phyloP scores from a whole-genome alignment of 2,113 vertebrate genomes.

The Leucosticte australis region DNA sequence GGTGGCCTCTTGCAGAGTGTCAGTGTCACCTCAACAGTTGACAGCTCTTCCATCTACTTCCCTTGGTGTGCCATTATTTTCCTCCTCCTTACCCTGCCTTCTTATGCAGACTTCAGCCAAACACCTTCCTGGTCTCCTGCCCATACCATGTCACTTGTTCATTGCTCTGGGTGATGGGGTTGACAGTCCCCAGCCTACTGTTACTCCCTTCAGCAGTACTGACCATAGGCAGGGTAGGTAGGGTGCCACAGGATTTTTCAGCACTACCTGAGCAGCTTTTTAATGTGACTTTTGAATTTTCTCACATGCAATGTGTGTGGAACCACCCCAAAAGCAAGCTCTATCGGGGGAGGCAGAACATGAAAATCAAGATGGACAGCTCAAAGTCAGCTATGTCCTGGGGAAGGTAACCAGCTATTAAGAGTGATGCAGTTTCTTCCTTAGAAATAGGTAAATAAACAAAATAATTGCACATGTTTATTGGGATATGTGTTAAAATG shows the following conservation, averaged over 20 bases:
- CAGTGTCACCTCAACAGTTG: background rate
- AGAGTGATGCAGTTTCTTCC: background rate
- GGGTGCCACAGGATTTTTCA: background rate
- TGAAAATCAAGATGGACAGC: background rate
- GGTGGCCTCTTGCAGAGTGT: background rate
- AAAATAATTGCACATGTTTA: constrained; percentile 41
- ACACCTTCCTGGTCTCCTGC: fast-evolving
- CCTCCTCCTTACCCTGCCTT: background rate
- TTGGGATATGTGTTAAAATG: constrained; percentile 35
- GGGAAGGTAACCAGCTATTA: background rate
- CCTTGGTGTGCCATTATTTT: background rate
- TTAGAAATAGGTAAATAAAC: constrained; percentile 55
- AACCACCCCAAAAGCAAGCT: background rate
- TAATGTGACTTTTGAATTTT: background rate
- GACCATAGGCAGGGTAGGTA: background rate
- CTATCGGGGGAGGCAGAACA: background rate
- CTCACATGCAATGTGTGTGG: background rate
- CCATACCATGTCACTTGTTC: background rate
- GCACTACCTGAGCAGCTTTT: background rate
- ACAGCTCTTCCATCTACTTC: background rate
- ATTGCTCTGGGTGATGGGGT: background rate
- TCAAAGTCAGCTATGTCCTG: background rate
- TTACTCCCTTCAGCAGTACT: background rate
- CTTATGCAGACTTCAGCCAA: background rate
- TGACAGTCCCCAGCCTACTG: background rate